These are phyloP conservation scores for Brachystomella parvula DNA, from an alignment of 1,140 invertebrate genomes.

Conservation along the genomic window DNA sequence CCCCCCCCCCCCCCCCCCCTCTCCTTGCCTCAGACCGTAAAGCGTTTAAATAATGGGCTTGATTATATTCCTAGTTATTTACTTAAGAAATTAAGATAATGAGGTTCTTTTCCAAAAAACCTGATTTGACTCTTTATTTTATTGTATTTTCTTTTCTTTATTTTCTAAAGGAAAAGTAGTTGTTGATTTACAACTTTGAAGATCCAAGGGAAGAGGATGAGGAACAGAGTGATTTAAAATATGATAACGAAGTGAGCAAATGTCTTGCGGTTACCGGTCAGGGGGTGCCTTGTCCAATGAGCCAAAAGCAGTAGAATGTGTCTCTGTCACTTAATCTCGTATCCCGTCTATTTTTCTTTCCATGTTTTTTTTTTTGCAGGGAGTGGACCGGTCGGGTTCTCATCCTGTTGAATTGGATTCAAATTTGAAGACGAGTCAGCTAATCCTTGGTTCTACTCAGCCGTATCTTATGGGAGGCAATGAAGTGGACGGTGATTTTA, in stretches of 20 bases:
- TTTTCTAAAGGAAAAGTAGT: neutral
- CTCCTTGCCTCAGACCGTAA: too few species aligned
- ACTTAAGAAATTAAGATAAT: conserved; percentile 12
- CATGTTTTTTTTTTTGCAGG: too few species aligned
- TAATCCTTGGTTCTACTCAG: too few species aligned
- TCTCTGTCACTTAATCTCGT: neutral
- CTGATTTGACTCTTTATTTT: neutral
- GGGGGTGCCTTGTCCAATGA: neutral
- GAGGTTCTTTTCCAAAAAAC: neutral
- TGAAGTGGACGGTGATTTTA: too few species aligned
- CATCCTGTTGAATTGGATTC: too few species aligned
- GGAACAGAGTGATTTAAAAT: neutral
- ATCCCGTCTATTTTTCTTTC: too few species aligned
- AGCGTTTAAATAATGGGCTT: conserved; percentile 4
- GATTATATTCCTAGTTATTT: neutral
- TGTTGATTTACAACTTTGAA: conserved; percentile 12
- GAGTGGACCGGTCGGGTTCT: too few species aligned
- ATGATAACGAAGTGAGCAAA: neutral
- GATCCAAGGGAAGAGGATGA: neutral
- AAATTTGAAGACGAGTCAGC: too few species aligned
- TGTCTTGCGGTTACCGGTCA: neutral
- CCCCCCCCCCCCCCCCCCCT: too few species aligned
- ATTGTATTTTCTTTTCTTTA: neutral
- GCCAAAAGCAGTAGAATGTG: neutral
- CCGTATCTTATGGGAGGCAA: too few species aligned